Evolutionary conservation across 2,797 vertebrate species (phyloP).

Genomic region (Sebastes oblongus): DNA sequence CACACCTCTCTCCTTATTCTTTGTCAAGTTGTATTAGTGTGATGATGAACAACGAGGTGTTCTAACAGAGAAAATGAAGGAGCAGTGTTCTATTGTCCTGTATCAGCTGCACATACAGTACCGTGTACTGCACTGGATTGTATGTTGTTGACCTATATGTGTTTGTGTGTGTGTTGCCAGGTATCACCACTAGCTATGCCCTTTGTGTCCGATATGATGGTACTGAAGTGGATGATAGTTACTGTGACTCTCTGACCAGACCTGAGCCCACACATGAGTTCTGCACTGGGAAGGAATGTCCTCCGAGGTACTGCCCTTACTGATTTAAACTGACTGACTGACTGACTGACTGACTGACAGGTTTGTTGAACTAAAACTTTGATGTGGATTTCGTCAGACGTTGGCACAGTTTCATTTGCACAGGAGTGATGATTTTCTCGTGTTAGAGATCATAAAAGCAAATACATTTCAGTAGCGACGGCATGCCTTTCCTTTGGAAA

Average conservation of each 20-base stretch:
- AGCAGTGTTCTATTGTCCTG: neutral
- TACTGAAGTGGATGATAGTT: constrained; percentile 88
- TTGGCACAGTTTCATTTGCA: neutral
- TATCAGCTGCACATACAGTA: neutral
- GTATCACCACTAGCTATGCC: constrained; percentile 86
- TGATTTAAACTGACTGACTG: neutral
- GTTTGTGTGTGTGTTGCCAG: constrained; percentile 70
- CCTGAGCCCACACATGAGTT: constrained; percentile 91
- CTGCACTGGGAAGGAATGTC: constrained; percentile 89
- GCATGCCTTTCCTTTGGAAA: neutral
- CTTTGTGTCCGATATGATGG: constrained; percentile 90
- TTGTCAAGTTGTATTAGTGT: neutral
- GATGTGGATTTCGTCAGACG: neutral
- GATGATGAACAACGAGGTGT: neutral
- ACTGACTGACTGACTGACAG: neutral
- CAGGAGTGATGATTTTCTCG: neutral
- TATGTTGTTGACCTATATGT: neutral
- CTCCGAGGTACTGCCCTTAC: constrained; percentile 80
- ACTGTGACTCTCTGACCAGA: constrained; percentile 87
- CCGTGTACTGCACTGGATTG: neutral
- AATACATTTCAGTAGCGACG: neutral
- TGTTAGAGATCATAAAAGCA: neutral
- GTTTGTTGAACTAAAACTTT: neutral
- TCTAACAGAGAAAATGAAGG: neutral
- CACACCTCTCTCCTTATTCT: neutral